Evolutionary conservation across 2,888 invertebrate species (phyloP).

Genomic region (Agrilus cyanescens): DNA sequence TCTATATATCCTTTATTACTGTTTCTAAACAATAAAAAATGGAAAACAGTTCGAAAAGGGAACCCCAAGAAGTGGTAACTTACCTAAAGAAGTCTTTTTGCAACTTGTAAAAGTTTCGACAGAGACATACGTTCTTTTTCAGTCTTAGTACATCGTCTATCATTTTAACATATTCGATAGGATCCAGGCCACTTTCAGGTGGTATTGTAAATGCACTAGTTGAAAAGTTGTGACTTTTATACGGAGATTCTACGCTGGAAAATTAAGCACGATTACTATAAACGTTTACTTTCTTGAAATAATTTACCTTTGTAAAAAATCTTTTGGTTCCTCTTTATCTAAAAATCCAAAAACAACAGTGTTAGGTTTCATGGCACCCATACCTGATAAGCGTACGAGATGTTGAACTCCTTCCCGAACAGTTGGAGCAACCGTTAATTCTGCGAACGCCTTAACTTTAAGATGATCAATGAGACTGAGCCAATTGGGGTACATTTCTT

Average conservation of each 20-base stretch:
- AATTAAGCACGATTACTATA: not conserved
- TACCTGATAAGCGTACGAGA: conserved; percentile 78
- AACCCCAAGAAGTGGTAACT: conserved; percentile 20
- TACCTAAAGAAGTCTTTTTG: conserved; percentile 66
- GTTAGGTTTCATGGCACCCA: conserved; percentile 99
- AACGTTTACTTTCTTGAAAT: not conserved
- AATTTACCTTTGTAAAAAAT: conserved; percentile 65
- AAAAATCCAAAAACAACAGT: conserved; percentile 92
- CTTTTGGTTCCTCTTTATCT: conserved; percentile 60
- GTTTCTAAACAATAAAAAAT: conserved; percentile 36
- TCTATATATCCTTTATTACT: conserved; percentile 71
- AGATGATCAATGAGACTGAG: conserved; percentile 88
- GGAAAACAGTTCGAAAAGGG: not conserved
- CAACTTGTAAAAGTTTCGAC: conserved; percentile 77
- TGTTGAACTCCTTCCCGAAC: conserved; percentile 89
- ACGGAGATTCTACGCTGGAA: conserved; percentile 46
- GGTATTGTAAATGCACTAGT: conserved; percentile 46
- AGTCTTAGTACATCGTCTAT: conserved; percentile 80
- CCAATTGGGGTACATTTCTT: conserved; percentile 80
- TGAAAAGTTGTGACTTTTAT: conserved; percentile 46
- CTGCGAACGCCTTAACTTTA: conserved; percentile 93
- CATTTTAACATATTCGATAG: conserved; percentile 67
- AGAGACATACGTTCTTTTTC: conserved; percentile 89
- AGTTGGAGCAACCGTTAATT: conserved; percentile 75
- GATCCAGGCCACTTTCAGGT: conserved; percentile 18